Conservation (phyloP, 2,888 invertebrate genomes). For the Lasioglossum pauxillum region DNA sequence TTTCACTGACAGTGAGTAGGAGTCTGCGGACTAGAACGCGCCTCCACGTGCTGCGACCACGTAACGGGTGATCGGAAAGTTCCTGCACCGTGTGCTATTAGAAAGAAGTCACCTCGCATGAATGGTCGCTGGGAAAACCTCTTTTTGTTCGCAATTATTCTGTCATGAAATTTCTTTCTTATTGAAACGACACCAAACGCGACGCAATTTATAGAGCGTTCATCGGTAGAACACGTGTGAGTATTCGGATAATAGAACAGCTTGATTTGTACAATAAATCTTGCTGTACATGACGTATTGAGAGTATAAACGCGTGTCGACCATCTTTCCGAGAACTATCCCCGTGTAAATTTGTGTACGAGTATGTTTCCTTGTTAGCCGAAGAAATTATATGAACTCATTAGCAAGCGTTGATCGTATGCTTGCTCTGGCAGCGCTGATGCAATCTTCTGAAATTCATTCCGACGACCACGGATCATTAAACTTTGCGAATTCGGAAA, state of each 20-base stretch:
- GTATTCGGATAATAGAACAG: too few relatives aligned
- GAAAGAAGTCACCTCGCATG: background rate
- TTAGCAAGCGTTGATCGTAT: background rate
- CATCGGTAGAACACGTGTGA: too few relatives aligned
- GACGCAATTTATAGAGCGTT: too few relatives aligned
- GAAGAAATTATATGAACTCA: background rate
- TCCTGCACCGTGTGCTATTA: background rate
- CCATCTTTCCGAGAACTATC: too few relatives aligned
- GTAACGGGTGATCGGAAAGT: slow-evolving; percentile 53
- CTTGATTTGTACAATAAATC: too few relatives aligned
- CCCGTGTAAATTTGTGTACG: too few relatives aligned
- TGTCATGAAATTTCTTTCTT: too few relatives aligned
- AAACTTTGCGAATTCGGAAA: background rate
- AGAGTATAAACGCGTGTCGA: too few relatives aligned
- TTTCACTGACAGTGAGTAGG: slow-evolving; percentile 72
- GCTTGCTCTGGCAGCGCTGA: background rate
- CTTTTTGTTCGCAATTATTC: too few relatives aligned
- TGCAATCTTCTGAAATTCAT: background rate
- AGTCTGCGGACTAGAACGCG: slow-evolving; percentile 53
- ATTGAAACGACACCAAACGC: too few relatives aligned
- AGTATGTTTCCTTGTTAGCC: background rate
- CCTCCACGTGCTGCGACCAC: slow-evolving; percentile 1
- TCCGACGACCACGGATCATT: background rate
- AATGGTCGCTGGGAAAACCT: too few relatives aligned
- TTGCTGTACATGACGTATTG: too few relatives aligned